Evolutionary conservation across 2,113 vertebrate species (phyloP).

Genomic region (Mobula hypostoma): DNA sequence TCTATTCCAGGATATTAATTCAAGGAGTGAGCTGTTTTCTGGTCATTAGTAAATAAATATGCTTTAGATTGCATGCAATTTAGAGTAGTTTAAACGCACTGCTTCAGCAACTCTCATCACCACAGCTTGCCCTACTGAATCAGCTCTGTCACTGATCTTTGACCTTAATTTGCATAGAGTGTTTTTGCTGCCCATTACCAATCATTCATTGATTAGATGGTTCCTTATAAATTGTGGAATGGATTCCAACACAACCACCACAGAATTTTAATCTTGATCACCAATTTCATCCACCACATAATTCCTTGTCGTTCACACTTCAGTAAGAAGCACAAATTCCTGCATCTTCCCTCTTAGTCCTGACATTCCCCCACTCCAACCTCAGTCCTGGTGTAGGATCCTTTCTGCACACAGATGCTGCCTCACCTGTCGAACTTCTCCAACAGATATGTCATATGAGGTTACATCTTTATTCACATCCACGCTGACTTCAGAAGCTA

Average conservation of each 20-base stretch:
- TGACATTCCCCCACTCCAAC: too few relatives aligned
- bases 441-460: too few relatives aligned
- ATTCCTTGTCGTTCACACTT: not conserved
- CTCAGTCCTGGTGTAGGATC: too few relatives aligned
- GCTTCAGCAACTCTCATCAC: not conserved
- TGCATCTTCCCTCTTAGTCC: too few relatives aligned
- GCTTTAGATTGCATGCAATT: not conserved
- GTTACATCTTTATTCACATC: too few relatives aligned
- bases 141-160: too few relatives aligned
- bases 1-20: not conserved
- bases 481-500: too few relatives aligned
- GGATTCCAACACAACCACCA: not conserved
- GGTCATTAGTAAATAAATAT: not conserved
- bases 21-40: not conserved
- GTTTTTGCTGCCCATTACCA: not conserved
- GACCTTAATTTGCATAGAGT: not conserved
- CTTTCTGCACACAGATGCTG: too few relatives aligned
- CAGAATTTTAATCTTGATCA: not conserved
- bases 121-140: not conserved
- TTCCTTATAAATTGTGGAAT: not conserved
- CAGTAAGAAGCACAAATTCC: not conserved
- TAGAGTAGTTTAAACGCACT: not conserved
- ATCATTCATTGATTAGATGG: not conserved
- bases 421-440: too few relatives aligned
- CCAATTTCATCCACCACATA: not conserved